These are phyloP conservation scores for Hyperoplus lanceolatus DNA, from an alignment of 2,797 vertebrate species.

Conservation along the genomic window DNA sequence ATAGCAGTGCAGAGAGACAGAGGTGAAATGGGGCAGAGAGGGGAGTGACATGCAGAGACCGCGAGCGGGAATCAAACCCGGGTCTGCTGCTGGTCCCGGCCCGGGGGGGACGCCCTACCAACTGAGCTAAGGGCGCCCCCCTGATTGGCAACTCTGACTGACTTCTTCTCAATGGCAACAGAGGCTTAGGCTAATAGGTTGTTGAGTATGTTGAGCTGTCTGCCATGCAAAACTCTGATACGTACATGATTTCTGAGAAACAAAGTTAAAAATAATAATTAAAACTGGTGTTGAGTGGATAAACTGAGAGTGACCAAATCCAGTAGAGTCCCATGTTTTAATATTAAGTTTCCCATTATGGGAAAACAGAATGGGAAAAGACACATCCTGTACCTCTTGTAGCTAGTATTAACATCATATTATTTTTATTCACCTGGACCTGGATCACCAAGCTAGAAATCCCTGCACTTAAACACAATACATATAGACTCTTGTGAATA, in stretches of 20 bases:
- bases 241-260: neutral
- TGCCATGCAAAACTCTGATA: neutral
- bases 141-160: neutral
- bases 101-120: too few species aligned
- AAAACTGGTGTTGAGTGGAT: neutral
- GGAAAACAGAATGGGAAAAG: too few species aligned
- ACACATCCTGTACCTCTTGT: neutral
- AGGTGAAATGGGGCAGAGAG: too few species aligned
- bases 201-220: neutral
- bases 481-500: slow-evolving; percentile 14
- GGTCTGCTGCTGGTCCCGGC: too few species aligned
- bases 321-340: too few species aligned
- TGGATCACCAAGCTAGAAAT: neutral
- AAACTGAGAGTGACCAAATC: neutral
- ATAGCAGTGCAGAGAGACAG: too few species aligned
- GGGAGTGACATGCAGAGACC: too few species aligned
- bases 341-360: too few species aligned
- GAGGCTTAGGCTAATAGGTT: too few species aligned
- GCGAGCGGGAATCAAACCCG: too few species aligned
- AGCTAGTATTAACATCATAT: neutral
- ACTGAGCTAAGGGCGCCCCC: neutral
- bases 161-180: neutral
- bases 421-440: slow-evolving; percentile 9
- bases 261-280: neutral
- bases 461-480: neutral